Evolutionary conservation across 2,888 invertebrate species (phyloP).

Genomic region (Nebria salina): DNA sequence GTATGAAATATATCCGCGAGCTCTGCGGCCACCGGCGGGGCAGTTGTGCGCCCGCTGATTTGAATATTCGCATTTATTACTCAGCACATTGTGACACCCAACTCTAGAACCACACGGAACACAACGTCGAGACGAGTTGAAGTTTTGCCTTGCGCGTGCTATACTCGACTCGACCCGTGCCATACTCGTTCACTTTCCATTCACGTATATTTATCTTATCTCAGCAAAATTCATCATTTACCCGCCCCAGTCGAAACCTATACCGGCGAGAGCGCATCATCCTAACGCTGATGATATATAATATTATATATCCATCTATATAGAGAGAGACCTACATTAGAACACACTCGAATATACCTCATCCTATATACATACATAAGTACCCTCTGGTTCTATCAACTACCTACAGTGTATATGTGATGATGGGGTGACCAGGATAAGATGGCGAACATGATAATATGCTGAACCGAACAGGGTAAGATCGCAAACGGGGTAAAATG

Average conservation of each 20-base stretch:
- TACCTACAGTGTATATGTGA: background rate
- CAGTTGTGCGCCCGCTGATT: slow-evolving; percentile 32
- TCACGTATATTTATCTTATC: slow-evolving; percentile 60
- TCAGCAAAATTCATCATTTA: slow-evolving; percentile 59
- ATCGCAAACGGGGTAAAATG: too few species aligned
- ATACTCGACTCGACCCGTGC: slow-evolving; percentile 45
- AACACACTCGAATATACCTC: slow-evolving; percentile 7
- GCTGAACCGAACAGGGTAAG: too few species aligned
- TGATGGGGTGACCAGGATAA: background rate
- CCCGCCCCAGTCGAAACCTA: slow-evolving; percentile 48
- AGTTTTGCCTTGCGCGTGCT: background rate
- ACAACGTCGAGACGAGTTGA: slow-evolving; percentile 2
- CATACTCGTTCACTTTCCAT: slow-evolving; percentile 54
- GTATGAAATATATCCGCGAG: slow-evolving; percentile 42
- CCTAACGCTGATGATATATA: slow-evolving; percentile 42
- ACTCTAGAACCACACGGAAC: background rate
- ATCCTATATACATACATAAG: background rate
- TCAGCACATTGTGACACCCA: slow-evolving; percentile 11
- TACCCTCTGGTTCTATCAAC: background rate
- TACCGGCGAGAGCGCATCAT: slow-evolving; percentile 4
- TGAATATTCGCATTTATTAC: slow-evolving; percentile 43
- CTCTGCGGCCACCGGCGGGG: slow-evolving; percentile 10
- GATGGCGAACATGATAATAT: background rate
- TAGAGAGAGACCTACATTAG: background rate
- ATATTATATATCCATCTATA: slow-evolving; percentile 34